Evolutionary conservation across 1,140 invertebrate genomes (phyloP).

Genomic region (Sycophila sp.): DNA sequence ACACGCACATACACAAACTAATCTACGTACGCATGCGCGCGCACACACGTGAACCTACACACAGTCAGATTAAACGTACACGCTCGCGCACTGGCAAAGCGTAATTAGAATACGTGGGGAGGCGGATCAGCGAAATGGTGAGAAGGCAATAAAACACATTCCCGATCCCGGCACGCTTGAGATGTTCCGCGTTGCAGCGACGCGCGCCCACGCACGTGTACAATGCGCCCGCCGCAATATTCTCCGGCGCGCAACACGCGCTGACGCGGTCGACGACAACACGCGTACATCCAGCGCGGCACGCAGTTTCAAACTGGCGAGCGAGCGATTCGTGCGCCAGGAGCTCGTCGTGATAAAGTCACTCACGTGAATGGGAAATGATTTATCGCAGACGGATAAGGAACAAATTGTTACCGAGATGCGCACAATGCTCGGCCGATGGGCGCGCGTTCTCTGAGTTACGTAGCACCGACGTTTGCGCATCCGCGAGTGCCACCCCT

Average conservation of each 20-base stretch:
- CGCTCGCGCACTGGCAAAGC: no score
- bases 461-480: no score
- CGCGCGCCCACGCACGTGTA: conserved; percentile 15
- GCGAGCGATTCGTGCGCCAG: conserved; percentile 24
- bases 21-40: background rate
- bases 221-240: conserved; percentile 17
- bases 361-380: conserved; percentile 29
- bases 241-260: background rate
- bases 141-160: conserved; percentile 51
- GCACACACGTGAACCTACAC: no score
- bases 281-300: background rate
- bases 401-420: conserved; percentile 30
- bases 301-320: conserved; percentile 16
- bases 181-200: conserved; percentile 20
- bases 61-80: no score
- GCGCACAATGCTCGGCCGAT: background rate
- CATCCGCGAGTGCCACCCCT: no score
- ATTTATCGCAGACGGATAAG: conserved; percentile 38
- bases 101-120: no score
- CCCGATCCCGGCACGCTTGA: conserved; percentile 29
- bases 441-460: background rate
- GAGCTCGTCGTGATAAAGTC: conserved; percentile 30
- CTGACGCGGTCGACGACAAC: background rate
- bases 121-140: no score
- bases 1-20: background rate